Evolutionary conservation across 2,113 vertebrate species (phyloP).

Genomic region (Serinus canaria): DNA sequence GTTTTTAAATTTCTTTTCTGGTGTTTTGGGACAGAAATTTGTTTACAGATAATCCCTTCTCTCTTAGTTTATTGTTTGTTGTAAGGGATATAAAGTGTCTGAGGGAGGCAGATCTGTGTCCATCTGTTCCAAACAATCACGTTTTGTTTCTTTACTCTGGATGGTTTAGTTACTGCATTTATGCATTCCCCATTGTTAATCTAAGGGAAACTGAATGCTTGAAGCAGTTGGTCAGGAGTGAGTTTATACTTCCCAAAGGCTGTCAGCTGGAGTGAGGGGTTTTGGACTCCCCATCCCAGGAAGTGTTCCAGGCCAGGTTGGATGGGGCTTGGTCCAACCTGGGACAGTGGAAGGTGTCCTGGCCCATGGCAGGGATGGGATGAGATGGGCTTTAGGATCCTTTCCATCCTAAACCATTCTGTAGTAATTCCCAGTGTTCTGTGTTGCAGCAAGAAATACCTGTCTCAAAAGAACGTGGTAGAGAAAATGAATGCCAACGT

Average conservation of each 20-base stretch:
- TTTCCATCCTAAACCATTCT: not conserved
- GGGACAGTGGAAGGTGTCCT: not conserved
- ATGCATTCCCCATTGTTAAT: not conserved
- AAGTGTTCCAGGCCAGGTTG: not conserved
- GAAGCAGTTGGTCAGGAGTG: not conserved
- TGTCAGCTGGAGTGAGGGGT: not conserved
- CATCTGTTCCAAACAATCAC: rapidly evolving
- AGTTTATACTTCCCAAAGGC: not conserved
- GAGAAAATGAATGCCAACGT: conserved; percentile 96
- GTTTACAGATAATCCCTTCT: rapidly evolving
- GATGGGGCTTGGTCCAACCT: rapidly evolving
- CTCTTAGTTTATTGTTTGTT: not conserved
- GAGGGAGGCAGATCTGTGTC: not conserved
- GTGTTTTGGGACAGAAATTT: not conserved
- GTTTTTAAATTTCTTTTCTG: not conserved
- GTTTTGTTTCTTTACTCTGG: not conserved
- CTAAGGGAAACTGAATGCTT: not conserved
- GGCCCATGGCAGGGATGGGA: not conserved
- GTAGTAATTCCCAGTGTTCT: not conserved
- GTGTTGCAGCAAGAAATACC: conserved; percentile 91
- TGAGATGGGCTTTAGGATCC: not conserved
- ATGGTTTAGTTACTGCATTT: not conserved
- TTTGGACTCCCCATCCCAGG: not conserved
- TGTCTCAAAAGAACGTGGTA: conserved; percentile 97
- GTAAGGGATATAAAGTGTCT: not conserved